A percentile compares a stretch with the other conserved stretches of the same genome.
phyloP scores from a whole-genome alignment of 2,888 invertebrate species.

The Leucophora obtusa region DNA sequence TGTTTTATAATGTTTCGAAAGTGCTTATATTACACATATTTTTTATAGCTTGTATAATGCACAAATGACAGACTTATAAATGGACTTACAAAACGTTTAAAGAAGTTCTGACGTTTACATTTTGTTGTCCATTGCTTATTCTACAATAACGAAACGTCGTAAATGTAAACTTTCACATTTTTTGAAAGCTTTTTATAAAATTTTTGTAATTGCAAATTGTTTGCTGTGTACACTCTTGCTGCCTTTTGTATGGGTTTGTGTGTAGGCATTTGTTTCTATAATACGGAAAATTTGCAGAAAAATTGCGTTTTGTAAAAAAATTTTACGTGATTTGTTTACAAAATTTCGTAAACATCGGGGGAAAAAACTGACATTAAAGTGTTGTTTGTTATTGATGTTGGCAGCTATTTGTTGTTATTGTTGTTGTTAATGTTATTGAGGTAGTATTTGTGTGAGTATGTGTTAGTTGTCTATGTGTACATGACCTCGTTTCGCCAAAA shows the following conservation, averaged over 20 bases:
- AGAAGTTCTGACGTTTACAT: too few relatives aligned
- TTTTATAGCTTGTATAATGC: too few relatives aligned
- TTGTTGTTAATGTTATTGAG: neutral
- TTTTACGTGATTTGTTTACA: slow-evolving; percentile 63
- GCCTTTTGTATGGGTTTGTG: neutral
- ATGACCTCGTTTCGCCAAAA: slow-evolving; percentile 44
- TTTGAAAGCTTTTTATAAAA: too few relatives aligned
- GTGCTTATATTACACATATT: too few relatives aligned
- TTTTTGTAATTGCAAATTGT: too few relatives aligned
- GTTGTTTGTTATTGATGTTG: slow-evolving; percentile 33
- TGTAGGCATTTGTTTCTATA: slow-evolving; percentile 31
- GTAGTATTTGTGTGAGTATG: neutral
- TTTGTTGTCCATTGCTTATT: too few relatives aligned
- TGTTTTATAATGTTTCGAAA: too few relatives aligned
- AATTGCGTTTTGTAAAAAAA: slow-evolving; percentile 49
- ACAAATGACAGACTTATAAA: too few relatives aligned
- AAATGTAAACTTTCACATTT: too few relatives aligned
- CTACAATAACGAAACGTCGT: too few relatives aligned
- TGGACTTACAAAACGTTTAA: too few relatives aligned
- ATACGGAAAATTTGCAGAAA: slow-evolving; percentile 10
- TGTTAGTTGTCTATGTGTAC: slow-evolving; percentile 26
- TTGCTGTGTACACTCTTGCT: slow-evolving; percentile 31
- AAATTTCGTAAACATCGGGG: slow-evolving; percentile 33
- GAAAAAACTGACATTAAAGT: slow-evolving; percentile 28
- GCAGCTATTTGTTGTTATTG: neutral